Evolutionary conservation across 2,113 vertebrate genomes (phyloP), one percentile per base, ranked within the genome.

Genomic region (Piprites chloris): DNA sequence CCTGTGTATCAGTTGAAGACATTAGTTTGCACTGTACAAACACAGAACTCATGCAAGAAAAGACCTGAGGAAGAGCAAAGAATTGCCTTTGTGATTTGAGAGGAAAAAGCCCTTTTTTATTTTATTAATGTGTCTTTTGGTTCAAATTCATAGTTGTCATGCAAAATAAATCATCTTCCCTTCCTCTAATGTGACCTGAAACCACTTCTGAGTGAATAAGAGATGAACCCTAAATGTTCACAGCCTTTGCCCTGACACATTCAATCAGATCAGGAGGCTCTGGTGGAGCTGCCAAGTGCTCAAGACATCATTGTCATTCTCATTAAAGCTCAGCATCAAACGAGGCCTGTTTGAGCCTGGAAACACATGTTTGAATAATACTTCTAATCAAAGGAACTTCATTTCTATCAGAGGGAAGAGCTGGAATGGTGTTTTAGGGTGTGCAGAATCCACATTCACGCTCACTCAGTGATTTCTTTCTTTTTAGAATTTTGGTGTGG

Each of bases 61-160:
- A 77, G 82, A 79, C 39, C 66, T 67, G 18, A 13, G 46, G 33
- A 92, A 85, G 41, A 87, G 32, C 83, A 83, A 90, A 62, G 32
- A 73, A 67, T 47, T 78, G 15, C 71, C 49, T 69, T 35, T 72
- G 88, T 1, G 30, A 85, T 96, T 72, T 88, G 49, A 76, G 76
- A 72, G 66, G 44, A 85, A 92, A 90, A 92, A 90, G 37, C 53
- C 14, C 27, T 84, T 96, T 94, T 86, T 86, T 95, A 92, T 96
- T 97, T 97, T 94, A 95, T 97, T 94, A 96, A 96, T 96, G 97
- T 97, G 80, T 96, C 97, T 96, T 97, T 98, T 95, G 97, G 95
- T 98, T 98, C 97, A 98, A 98, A 98, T 98, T 98, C 98, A 96
- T 98, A 97, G 96, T 98, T 98, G 98, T 97, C 97, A 98, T 97